Conservation (phyloP, 2,888 invertebrate species). For the Xylophagus ater region DNA sequence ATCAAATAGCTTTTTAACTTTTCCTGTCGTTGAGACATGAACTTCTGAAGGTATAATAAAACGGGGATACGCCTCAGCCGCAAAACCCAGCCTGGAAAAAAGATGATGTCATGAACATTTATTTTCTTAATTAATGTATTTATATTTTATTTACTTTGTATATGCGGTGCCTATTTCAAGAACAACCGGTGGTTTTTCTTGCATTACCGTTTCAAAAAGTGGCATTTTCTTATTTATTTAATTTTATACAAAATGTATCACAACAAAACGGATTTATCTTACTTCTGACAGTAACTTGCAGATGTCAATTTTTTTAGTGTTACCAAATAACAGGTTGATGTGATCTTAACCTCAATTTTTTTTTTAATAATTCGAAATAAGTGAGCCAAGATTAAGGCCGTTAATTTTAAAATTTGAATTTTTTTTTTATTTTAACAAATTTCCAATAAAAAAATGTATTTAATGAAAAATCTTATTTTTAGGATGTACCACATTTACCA, state of each 20-base stretch:
- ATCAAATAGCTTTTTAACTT: slow-evolving; percentile 51
- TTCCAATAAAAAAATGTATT: too few species aligned
- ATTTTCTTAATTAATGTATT: slow-evolving; percentile 7
- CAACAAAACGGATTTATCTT: too few species aligned
- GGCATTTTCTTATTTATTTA: slow-evolving; percentile 57
- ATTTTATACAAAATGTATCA: too few species aligned
- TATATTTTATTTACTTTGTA: slow-evolving; percentile 62
- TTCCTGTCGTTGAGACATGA: slow-evolving; percentile 51
- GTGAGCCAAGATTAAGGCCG: too few species aligned
- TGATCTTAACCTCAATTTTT: too few species aligned
- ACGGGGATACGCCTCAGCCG: slow-evolving; percentile 78
- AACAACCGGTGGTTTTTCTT: slow-evolving; percentile 81
- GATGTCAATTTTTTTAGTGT: too few species aligned
- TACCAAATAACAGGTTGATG: too few species aligned
- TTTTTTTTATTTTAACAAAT: too few species aligned
- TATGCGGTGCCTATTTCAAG: slow-evolving; percentile 84
- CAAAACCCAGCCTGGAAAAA: slow-evolving; percentile 71
- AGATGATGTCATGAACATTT: slow-evolving; percentile 1
- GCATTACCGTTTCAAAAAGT: slow-evolving; percentile 69
- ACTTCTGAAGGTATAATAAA: slow-evolving; percentile 75
- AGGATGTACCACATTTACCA: slow-evolving; percentile 27
- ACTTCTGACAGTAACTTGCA: too few species aligned
- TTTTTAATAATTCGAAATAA: too few species aligned
- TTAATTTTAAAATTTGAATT: too few species aligned
- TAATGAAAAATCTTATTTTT: too few species aligned